Evolutionary conservation across 2,113 vertebrate genomes (phyloP).

Genomic region (Thalassoma bifasciatum): DNA sequence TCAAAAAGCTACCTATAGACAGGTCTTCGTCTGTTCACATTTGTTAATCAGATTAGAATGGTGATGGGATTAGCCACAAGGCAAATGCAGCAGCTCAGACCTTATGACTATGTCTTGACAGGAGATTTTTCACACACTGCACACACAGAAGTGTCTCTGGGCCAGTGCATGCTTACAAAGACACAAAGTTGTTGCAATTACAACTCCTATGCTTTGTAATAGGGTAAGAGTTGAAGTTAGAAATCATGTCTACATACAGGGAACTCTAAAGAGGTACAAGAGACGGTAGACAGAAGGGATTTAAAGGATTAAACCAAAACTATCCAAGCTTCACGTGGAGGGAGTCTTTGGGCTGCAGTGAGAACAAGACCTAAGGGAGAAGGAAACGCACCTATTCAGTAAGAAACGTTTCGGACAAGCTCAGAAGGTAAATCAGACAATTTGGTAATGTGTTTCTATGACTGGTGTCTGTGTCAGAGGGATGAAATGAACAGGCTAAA

Average conservation of each 20-base stretch:
- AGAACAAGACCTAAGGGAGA: neutral
- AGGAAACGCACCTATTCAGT: neutral
- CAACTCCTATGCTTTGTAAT: neutral
- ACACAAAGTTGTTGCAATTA: neutral
- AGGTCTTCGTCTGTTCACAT: conserved; percentile 12
- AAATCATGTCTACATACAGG: neutral
- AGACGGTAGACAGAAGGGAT: conserved; percentile 31
- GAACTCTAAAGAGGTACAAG: neutral
- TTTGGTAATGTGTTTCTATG: neutral
- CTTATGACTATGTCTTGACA: neutral
- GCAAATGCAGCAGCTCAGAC: conserved; percentile 64
- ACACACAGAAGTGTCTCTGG: neutral
- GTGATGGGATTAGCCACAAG: conserved; percentile 58
- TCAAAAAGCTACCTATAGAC: conserved; percentile 38
- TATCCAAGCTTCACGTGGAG: conserved; percentile 13
- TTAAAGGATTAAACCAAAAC: conserved; percentile 65
- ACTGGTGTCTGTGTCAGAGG: neutral
- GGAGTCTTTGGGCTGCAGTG: neutral
- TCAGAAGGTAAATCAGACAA: conserved; percentile 36
- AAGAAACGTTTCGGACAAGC: neutral
- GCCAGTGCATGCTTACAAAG: neutral
- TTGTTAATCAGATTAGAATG: conserved; percentile 70
- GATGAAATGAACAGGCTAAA: neutral
- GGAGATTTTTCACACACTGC: neutral
- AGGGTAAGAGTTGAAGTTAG: neutral